These are phyloP conservation scores for Nycticorax nycticorax DNA, from an alignment of 2,113 vertebrate species.

Conservation along the genomic window DNA sequence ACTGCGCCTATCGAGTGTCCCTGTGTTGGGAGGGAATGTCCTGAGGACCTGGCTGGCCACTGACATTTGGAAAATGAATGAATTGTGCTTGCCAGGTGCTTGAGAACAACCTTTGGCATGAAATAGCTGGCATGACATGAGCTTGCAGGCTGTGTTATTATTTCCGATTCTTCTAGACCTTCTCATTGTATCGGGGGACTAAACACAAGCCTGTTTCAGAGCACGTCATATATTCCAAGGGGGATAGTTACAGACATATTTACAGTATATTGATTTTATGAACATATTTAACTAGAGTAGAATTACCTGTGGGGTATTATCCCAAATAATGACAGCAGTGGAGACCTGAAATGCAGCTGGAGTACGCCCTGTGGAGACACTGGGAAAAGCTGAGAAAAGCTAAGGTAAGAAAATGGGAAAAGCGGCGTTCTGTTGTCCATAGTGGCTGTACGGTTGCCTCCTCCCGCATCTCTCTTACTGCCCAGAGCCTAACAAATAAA, in stretches of 20 bases:
- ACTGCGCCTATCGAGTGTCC: neutral
- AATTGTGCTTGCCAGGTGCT: conserved; percentile 56
- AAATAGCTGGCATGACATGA: neutral
- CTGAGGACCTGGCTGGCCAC: conserved; percentile 15
- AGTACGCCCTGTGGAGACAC: neutral
- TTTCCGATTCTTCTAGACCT: conserved; percentile 14
- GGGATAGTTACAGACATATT: neutral
- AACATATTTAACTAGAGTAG: neutral
- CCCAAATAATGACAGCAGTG: neutral
- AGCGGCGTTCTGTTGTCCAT: neutral
- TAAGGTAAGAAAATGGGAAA: neutral
- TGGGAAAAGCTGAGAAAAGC: neutral
- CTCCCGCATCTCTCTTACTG: neutral
- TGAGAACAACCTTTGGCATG: neutral
- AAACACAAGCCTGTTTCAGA: neutral
- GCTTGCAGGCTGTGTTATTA: neutral
- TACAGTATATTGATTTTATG: neutral
- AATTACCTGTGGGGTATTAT: neutral
- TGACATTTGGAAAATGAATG: conserved; percentile 54
- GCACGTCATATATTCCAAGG: neutral
- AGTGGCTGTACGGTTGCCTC: neutral
- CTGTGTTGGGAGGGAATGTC: conserved; percentile 32
- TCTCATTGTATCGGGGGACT: neutral
- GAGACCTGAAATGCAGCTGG: neutral
- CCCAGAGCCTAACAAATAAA: neutral